Evolutionary conservation across 2,113 vertebrate genomes (phyloP).

Genomic region (Tetraodon nigroviridis): DNA sequence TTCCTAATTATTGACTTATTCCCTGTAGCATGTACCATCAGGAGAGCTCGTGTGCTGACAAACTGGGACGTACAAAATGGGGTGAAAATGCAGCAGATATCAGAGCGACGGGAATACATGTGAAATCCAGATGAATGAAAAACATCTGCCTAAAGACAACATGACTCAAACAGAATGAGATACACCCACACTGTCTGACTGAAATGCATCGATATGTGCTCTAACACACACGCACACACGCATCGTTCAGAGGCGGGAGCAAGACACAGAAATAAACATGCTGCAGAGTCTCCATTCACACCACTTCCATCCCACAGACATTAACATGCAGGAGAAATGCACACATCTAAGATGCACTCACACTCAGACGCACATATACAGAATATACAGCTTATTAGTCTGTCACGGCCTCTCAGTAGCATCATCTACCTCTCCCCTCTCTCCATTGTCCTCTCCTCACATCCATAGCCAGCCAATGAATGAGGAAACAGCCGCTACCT

Average conservation of each 20-base stretch:
- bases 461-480: conserved; percentile 78
- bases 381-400: conserved; percentile 63
- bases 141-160: conserved; percentile 54
- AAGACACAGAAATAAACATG: conserved; percentile 66
- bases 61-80: conserved; percentile 6
- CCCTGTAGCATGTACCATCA: conserved; percentile 27
- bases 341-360: conserved; percentile 31
- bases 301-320: conserved; percentile 36
- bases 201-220: conserved; percentile 65
- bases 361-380: conserved; percentile 30
- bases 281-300: conserved; percentile 60
- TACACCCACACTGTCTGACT: conserved; percentile 71
- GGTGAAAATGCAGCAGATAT: conserved; percentile 23
- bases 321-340: conserved; percentile 53
- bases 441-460: conserved; percentile 76
- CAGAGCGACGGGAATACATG: conserved; percentile 27
- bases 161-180: conserved; percentile 67
- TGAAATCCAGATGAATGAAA: conserved; percentile 51
- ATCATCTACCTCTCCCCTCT: conserved; percentile 77
- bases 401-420: conserved; percentile 67
- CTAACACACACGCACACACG: conserved; percentile 47
- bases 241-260: conserved; percentile 37
- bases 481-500: conserved; percentile 83
- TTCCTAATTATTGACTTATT: conserved; percentile 27
- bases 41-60: conserved; percentile 30